phyloP scores from a whole-genome alignment of 1,140 invertebrate genomes.

The Latrodectus geometricus region DNA sequence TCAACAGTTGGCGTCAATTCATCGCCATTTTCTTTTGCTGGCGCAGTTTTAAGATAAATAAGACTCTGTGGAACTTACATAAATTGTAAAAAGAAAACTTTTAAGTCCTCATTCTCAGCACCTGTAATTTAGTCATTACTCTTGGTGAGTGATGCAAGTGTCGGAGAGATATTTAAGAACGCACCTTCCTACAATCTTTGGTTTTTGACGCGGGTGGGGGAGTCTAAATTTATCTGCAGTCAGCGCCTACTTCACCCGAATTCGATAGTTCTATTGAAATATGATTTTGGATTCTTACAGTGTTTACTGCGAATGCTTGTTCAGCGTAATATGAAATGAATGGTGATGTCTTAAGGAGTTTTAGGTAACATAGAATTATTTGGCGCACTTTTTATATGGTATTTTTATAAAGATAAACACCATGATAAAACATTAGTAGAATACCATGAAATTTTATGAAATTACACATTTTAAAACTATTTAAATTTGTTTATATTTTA shows the following conservation, averaged over 20 bases:
- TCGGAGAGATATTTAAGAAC: background rate
- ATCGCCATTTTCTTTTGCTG: too few species aligned
- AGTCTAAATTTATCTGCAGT: background rate
- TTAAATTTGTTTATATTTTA: too few species aligned
- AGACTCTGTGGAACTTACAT: background rate
- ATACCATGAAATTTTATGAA: too few species aligned
- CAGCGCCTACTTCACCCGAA: background rate
- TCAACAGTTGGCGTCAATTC: too few species aligned
- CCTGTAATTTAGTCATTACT: constrained; percentile 1
- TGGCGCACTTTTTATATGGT: background rate
- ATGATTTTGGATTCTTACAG: too few species aligned
- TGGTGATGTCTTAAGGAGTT: too few species aligned
- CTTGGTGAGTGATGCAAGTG: background rate
- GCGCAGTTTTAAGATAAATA: background rate
- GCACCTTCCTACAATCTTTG: background rate
- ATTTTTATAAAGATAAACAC: background rate
- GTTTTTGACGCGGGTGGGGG: background rate
- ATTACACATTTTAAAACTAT: too few species aligned
- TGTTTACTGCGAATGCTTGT: too few species aligned
- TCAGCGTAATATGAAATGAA: too few species aligned
- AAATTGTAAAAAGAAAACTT: background rate
- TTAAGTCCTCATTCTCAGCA: background rate
- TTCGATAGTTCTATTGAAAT: too few species aligned
- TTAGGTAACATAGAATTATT: background rate
- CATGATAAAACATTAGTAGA: too few species aligned